These are phyloP conservation scores for Lepidothrix coronata DNA, from an alignment of 2,113 vertebrate species.

Conservation along the genomic window DNA sequence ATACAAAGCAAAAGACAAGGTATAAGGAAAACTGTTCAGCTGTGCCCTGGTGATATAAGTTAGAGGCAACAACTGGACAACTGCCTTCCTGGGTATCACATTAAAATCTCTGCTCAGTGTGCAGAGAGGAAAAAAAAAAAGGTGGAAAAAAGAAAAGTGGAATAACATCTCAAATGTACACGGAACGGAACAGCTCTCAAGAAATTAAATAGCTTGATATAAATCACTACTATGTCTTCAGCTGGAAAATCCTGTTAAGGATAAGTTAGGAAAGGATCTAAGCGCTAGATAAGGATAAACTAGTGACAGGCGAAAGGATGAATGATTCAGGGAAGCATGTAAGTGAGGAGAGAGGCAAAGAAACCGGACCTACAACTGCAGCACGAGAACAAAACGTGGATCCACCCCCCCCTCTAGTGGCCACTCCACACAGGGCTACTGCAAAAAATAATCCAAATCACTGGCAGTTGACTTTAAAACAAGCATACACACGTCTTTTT, in stretches of 20 bases:
- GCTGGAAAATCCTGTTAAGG: neutral
- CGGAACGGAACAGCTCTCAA: neutral
- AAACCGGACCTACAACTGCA: fast-evolving
- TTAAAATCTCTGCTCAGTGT: neutral
- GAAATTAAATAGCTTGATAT: neutral
- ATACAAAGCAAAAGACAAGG: neutral
- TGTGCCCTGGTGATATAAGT: neutral
- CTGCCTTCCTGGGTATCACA: neutral
- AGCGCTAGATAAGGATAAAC: neutral
- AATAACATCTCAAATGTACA: neutral
- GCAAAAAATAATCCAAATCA: neutral
- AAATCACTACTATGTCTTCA: neutral
- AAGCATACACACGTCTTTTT: fast-evolving
- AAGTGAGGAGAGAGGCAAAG: neutral
- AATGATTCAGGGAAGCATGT: neutral
- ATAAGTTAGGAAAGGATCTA: neutral
- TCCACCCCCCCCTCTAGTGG: constrained; percentile 65
- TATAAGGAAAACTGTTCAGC: neutral
- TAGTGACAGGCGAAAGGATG: neutral
- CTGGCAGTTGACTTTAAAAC: neutral
- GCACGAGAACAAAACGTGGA: neutral
- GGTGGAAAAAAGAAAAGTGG: neutral
- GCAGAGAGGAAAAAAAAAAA: neutral
- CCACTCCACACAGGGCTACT: neutral
- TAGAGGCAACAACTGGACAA: neutral